Conservation (phyloP, 2,113 vertebrate genomes). For the Thalassoma bifasciatum region DNA sequence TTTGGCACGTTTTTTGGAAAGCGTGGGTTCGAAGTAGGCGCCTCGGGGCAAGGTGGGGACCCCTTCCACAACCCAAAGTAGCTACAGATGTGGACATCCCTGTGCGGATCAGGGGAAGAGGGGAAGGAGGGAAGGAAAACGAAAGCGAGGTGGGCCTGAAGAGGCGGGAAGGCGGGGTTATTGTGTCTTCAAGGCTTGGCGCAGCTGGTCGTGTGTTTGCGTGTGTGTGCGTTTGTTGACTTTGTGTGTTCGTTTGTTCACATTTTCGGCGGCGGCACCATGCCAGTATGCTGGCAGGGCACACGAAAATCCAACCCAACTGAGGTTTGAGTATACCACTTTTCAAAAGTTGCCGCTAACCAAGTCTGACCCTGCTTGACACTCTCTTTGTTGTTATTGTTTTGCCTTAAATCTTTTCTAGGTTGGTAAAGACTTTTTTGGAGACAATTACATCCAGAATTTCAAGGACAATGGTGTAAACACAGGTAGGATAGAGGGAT, state of each 20-base stretch:
- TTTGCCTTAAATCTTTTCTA: constrained; percentile 83
- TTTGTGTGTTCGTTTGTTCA: constrained; percentile 76
- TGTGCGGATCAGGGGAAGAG: constrained; percentile 71
- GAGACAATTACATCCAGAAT: constrained; percentile 94
- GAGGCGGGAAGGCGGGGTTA: constrained; percentile 82
- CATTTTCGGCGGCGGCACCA: constrained; percentile 76
- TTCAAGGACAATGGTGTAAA: constrained; percentile 91
- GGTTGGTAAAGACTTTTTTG: constrained; percentile 98
- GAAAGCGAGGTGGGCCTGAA: constrained; percentile 76
- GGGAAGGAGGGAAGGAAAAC: constrained; percentile 69
- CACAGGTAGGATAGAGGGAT: constrained; percentile 86
- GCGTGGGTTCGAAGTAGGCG: constrained; percentile 83
- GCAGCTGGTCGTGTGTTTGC: constrained; percentile 80
- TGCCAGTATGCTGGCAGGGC: constrained; percentile 82
- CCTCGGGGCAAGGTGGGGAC: constrained; percentile 81
- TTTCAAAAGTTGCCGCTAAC: constrained; percentile 83
- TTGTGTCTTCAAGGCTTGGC: constrained; percentile 84
- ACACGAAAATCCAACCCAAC: constrained; percentile 77
- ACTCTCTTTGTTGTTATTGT: constrained; percentile 73
- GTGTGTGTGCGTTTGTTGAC: constrained; percentile 73
- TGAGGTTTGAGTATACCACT: constrained; percentile 77
- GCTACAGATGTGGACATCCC: constrained; percentile 81
- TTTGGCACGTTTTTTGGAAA: constrained; percentile 83
- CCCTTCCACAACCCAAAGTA: constrained; percentile 79
- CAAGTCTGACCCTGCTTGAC: constrained; percentile 80